Evolutionary conservation across 2,888 invertebrate genomes (phyloP).

Genomic region (Alentia gelatinosa): DNA sequence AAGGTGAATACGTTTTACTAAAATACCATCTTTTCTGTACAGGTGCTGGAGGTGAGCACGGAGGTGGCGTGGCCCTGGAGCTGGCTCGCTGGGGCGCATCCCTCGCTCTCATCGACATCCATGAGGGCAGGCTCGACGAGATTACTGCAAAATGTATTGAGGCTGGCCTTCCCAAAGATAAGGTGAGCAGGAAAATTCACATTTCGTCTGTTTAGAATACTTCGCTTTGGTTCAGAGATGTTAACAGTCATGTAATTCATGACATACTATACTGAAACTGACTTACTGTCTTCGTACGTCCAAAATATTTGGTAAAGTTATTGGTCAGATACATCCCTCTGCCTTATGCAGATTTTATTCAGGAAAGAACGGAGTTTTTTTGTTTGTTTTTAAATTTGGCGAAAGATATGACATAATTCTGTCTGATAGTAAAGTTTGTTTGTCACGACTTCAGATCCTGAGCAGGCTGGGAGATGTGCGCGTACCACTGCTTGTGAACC

Average conservation of each 20-base stretch:
- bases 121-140: constrained; percentile 30
- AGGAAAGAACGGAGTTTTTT: too few species aligned
- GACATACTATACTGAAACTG: too few species aligned
- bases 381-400: too few species aligned
- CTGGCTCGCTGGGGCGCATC: background rate
- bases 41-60: constrained; percentile 48
- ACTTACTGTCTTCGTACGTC: too few species aligned
- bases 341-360: too few species aligned
- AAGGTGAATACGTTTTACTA: too few species aligned
- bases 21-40: background rate
- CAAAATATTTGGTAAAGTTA: too few species aligned
- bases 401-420: too few species aligned
- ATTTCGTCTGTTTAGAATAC: background rate
- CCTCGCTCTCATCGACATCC: constrained; percentile 45
- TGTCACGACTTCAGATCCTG: background rate
- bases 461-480: background rate
- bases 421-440: too few species aligned
- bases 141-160: background rate
- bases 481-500: background rate
- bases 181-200: background rate
- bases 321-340: too few species aligned
- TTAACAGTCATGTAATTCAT: background rate
- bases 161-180: background rate
- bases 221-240: too few species aligned
- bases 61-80: constrained; percentile 32